Percentiles rank a stretch among this genome's conserved stretches.
Conservation (phyloP, 2,888 invertebrate genomes). For the Papilio demoleus region DNA sequence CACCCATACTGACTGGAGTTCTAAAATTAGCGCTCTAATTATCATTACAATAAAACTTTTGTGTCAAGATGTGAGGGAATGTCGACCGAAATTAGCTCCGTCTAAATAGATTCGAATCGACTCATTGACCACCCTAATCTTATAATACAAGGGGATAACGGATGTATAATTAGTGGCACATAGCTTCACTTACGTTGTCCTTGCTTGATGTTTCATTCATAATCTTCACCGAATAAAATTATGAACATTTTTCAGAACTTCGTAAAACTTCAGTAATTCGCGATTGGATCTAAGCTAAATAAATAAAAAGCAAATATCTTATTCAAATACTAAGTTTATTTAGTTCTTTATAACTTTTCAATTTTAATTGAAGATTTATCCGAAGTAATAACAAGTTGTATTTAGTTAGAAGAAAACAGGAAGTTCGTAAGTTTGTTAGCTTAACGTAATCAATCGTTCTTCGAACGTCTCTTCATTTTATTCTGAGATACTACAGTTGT, state of each 20-base stretch:
- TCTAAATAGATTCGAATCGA: neutral
- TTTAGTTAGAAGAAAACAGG: neutral
- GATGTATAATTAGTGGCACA: neutral
- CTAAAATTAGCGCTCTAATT: neutral
- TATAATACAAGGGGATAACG: neutral
- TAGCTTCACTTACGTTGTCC: neutral
- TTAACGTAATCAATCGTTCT: neutral
- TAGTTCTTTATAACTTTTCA: neutral
- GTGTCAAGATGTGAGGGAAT: neutral
- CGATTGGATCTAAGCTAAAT: neutral
- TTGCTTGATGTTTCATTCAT: neutral
- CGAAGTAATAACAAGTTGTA: neutral
- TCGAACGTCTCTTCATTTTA: conserved; percentile 1
- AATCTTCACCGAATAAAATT: neutral
- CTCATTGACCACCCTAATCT: conserved; percentile 9
- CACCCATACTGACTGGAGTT: too few species aligned
- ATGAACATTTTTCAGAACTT: neutral
- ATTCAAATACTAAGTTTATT: neutral
- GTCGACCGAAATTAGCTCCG: conserved; percentile 12
- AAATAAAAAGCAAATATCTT: neutral
- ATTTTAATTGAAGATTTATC: neutral
- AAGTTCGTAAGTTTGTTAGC: neutral
- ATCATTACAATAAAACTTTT: neutral
- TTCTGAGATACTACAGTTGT: neutral
- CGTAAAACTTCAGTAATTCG: too few species aligned